A percentile compares a stretch with the other conserved stretches of the same genome.
phyloP scores from a whole-genome alignment of 2,888 invertebrate species.

The Formica aserva region DNA sequence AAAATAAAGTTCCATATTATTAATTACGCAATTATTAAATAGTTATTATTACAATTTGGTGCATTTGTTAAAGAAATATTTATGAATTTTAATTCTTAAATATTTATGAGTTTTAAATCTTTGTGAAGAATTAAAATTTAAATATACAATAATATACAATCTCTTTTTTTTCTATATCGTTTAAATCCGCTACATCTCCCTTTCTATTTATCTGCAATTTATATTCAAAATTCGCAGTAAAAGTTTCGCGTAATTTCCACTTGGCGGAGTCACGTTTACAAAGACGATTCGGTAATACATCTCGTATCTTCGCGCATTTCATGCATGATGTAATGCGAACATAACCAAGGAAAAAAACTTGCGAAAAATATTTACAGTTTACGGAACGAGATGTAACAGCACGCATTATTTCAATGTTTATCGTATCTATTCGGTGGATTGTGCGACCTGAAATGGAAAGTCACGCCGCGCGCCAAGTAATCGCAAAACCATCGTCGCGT shows the following conservation, averaged over 20 bases:
- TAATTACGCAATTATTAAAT: neutral
- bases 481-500: neutral
- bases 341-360: slow-evolving; percentile 72
- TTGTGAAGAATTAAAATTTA: neutral
- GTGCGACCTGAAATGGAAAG: slow-evolving; percentile 59
- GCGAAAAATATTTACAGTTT: slow-evolving; percentile 74
- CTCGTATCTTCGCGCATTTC: slow-evolving; percentile 48
- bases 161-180: too few species aligned
- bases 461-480: slow-evolving; percentile 20
- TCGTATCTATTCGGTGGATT: slow-evolving; percentile 39
- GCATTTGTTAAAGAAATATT: neutral
- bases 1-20: neutral
- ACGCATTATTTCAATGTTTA: slow-evolving; percentile 53
- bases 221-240: neutral
- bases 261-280: neutral
- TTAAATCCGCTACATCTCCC: too few species aligned
- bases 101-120: neutral
- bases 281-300: neutral
- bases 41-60: neutral
- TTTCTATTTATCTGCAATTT: neutral
- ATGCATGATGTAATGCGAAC: slow-evolving; percentile 65
- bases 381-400: slow-evolving; percentile 60
- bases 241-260: slow-evolving; percentile 1
- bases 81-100: neutral
- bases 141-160: neutral